Evolutionary conservation across 2,888 invertebrate genomes (phyloP).

Genomic region (Papilio protenor): DNA sequence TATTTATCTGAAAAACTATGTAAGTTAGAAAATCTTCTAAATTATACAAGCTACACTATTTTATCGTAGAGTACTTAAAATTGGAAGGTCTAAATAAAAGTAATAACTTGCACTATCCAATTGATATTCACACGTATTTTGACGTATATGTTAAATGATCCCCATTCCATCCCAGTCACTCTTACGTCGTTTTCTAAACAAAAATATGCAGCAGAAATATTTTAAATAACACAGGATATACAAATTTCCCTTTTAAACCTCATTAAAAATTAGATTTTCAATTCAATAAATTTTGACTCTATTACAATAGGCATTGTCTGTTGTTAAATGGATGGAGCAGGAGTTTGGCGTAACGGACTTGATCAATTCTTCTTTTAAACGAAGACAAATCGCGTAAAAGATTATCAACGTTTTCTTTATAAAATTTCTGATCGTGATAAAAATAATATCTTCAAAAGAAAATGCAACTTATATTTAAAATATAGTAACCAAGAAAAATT

Average conservation of each 20-base stretch:
- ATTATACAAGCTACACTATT: too few species aligned
- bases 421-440: not conserved
- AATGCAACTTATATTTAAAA: too few species aligned
- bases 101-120: too few species aligned
- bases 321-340: slow-evolving; percentile 6
- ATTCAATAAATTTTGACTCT: slow-evolving; percentile 18
- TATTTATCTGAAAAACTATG: not conserved
- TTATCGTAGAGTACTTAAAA: too few species aligned
- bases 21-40: too few species aligned
- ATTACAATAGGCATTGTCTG: slow-evolving; percentile 24
- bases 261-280: slow-evolving; percentile 42
- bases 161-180: not conserved
- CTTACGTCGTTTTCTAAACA: not conserved
- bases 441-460: not conserved
- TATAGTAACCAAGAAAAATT: too few species aligned
- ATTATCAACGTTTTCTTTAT: slow-evolving; percentile 15
- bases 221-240: not conserved
- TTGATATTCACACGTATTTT: too few species aligned
- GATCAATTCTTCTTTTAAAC: slow-evolving; percentile 19
- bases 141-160: too few species aligned
- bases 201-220: not conserved
- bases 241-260: slow-evolving; percentile 20
- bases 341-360: slow-evolving; percentile 28
- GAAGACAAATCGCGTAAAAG: slow-evolving; percentile 26
- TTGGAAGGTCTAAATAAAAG: too few species aligned